Evolutionary conservation across 2,888 invertebrate species (phyloP), one percentile per base, ranked within the genome.

Genomic region (Andrena praecox): DNA sequence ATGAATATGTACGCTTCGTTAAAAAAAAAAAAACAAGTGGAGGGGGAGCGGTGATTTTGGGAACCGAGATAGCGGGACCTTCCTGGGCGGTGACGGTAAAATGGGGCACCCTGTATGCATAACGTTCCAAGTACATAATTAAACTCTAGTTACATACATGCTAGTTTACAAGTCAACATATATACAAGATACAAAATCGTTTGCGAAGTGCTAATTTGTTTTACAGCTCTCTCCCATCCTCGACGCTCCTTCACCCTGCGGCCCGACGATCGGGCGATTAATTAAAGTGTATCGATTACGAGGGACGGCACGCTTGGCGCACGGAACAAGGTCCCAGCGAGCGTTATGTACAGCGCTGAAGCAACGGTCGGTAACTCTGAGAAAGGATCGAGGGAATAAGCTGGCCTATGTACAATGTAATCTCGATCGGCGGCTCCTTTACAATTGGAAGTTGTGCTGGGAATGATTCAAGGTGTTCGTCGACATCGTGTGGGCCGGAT

Each of bases 381-480:
- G 24, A 27, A 10, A 1, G 10, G 27, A 56, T 24, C 50, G 12
- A 33, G 54, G 54, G 54, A 42, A 35, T 12, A 67, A 24, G 35
- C 27, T 67, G 42, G 62, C 31, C 27, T 78, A 75, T 78, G 31
- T 78, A 78, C 77, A 78, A 10, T 64, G 54, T 24, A 73, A 12
- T 31, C 29, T 10, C 50, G 50, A 24, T 68, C 20, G 20, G 27
- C 10, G 4, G 20, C 59, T 50, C 35, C 52, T 20, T 91, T 85
- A 93, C 2, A 94, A 90, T 81, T 94, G 94, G 68, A 93, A 94
- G 81, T 94, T 94, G 75, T 93, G 93, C 75, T 93, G 93, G 31
- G 93, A 93, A 78, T 93, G 94, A 78, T 92, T 94, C 64, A 94
- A 89, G 29, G 93, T 93, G 72, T 93, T 94, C 68, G 93, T 93